Base-by-base conservation (phyloP, 2,797 vertebrate genomes). In the Gadopsis bispinosus region DNA sequence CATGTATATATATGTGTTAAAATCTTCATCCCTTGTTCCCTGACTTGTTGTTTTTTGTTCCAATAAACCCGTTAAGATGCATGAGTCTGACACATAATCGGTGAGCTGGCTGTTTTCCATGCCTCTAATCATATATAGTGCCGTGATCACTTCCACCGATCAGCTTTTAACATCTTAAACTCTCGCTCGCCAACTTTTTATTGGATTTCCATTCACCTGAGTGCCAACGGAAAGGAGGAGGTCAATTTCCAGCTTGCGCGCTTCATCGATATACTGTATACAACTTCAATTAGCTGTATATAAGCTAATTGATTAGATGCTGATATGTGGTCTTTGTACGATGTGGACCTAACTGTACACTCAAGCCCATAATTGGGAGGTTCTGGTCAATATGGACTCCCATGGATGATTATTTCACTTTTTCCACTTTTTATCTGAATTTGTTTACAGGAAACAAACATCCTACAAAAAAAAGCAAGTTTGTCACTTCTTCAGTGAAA, bases 51-150 rank as follows among this genome's bases (percentile, higher is more conserved):
- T 78, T 54, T 48, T n/a, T 64, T 2, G 54, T 85, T 86, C 79
- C 79, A 73, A 69, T 85, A 79, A 87, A 77, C 69, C 4, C 47
- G 70, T 89, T 77, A 80, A 84, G 80, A 88, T 87, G 58, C 1
- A 87, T 53, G 47, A 39, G 2, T 10, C 6, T 22, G 19, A 74
- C 85, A 69, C 43, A 83, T 87, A 66, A 80, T 88, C 82, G 47
- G 88, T 82, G 79, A 82, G 59, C 50, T 50, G 77, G 64, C 58
- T 31, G 13, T 67, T 80, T 45, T 67, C 68, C 47, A 56, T 11
- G 22, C 45, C n/a, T 61, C 20, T 33, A 53, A 79, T 79, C 71
- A 66, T 72, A 73, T 87, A 79, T 73, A 77, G 75, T 48, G 37
- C 39, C 3, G 5, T 20, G 48, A 79, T 75, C 12, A 0, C 59